Conservation (phyloP, 2,888 invertebrate species). For the Brenthis hecate region DNA sequence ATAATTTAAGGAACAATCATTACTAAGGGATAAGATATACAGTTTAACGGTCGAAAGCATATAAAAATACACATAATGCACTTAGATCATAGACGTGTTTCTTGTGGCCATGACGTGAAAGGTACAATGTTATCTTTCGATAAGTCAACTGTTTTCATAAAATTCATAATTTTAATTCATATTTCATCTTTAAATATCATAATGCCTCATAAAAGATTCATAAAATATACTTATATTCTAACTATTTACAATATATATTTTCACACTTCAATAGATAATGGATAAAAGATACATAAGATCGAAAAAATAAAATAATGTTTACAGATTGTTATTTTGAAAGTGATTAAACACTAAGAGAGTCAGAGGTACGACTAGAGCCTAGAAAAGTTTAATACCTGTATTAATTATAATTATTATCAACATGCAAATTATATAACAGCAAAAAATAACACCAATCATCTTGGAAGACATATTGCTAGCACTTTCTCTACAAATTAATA, state of each 20-base stretch:
- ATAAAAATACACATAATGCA: too few species aligned
- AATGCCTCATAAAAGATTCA: constrained; percentile 18
- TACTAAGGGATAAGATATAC: too few species aligned
- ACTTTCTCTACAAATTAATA: background rate
- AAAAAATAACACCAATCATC: constrained; percentile 3
- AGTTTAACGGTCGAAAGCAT: too few species aligned
- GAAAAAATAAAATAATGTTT: too few species aligned
- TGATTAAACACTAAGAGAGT: too few species aligned
- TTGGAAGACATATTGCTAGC: constrained; percentile 5
- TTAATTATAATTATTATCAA: background rate
- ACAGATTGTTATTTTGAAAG: too few species aligned
- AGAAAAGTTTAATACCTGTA: background rate
- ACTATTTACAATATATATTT: constrained; percentile 5
- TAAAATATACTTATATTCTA: constrained; percentile 11
- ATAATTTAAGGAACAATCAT: too few species aligned
- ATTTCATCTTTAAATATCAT: constrained; percentile 1
- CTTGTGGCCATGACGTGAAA: too few species aligned
- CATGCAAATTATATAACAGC: constrained; percentile 8
- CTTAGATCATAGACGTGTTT: too few species aligned
- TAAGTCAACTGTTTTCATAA: background rate
- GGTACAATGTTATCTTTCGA: too few species aligned
- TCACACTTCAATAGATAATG: background rate
- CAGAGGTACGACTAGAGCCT: background rate
- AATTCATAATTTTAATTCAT: background rate
- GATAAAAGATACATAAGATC: background rate